These are phyloP conservation scores for Tachystola acroxantha DNA, from an alignment of 2,888 invertebrate genomes.

Conservation along the genomic window DNA sequence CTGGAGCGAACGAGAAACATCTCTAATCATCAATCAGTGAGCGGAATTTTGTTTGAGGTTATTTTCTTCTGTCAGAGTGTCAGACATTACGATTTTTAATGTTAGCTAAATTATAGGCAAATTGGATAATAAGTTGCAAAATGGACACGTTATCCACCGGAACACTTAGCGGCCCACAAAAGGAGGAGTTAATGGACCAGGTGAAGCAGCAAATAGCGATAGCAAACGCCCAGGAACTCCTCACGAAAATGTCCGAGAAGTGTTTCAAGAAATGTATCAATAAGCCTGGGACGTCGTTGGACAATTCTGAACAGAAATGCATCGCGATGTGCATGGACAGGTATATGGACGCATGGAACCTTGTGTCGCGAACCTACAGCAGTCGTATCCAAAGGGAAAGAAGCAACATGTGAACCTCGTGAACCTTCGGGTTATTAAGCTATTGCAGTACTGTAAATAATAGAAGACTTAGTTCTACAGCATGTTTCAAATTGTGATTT, in stretches of 20 bases:
- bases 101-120: conserved; percentile 7
- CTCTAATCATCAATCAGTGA: no score
- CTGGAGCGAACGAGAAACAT: no score
- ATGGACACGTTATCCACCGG: conserved; percentile 80
- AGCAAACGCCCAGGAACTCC: conserved; percentile 94
- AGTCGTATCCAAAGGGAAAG: conserved; percentile 90
- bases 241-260: conserved; percentile 98
- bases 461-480: conserved; percentile 50
- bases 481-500: conserved; percentile 54
- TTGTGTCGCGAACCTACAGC: conserved; percentile 93
- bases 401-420: conserved; percentile 71
- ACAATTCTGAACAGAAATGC: conserved; percentile 96
- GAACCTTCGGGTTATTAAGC: conserved; percentile 23
- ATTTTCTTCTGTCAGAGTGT: conserved; percentile 24
- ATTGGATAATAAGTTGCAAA: conserved; percentile 18
- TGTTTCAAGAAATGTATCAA: conserved; percentile 96
- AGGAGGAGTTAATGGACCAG: conserved; percentile 94
- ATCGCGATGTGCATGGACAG: conserved; percentile 99
- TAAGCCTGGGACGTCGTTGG: conserved; percentile 93
- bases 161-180: conserved; percentile 82
- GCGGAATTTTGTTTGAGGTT: conserved; percentile 40
- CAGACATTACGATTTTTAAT: conserved; percentile 18
- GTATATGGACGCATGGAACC: conserved; percentile 97
- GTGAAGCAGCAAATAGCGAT: conserved; percentile 97
- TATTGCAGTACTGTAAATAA: conserved; percentile 60